Conservation (phyloP, 2,113 vertebrate genomes). For the Chiloscyllium plagiosum region DNA sequence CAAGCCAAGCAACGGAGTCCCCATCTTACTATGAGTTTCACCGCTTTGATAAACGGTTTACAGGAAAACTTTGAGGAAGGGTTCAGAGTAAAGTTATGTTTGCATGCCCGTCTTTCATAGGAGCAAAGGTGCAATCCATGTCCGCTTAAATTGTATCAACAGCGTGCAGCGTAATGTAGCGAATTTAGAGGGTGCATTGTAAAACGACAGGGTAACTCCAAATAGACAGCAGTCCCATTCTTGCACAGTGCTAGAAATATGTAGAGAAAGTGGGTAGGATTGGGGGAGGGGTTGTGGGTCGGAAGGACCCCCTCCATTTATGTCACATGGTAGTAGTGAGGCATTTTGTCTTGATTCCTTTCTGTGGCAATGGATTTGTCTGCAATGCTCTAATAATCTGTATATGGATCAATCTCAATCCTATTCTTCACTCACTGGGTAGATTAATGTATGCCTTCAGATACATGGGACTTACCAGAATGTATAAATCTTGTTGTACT, state of each 20-base stretch:
- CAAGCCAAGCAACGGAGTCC: background rate
- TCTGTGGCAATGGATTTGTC: slow-evolving; percentile 3
- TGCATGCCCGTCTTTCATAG: slow-evolving; percentile 4
- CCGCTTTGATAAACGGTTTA: background rate
- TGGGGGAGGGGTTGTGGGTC: background rate
- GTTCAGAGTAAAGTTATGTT: slow-evolving; percentile 13
- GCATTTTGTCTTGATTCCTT: background rate
- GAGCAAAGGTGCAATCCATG: slow-evolving; percentile 31
- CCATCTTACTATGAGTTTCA: background rate
- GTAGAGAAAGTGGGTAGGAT: background rate
- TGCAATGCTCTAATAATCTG: slow-evolving; percentile 35
- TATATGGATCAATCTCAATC: slow-evolving; percentile 21
- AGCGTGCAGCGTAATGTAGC: background rate
- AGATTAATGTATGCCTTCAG: slow-evolving; percentile 37
- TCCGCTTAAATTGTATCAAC: background rate
- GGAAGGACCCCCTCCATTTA: background rate
- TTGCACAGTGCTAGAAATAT: background rate
- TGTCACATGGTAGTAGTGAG: background rate
- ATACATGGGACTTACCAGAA: slow-evolving; percentile 32
- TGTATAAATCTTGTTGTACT: slow-evolving; percentile 43
- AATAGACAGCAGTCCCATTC: background rate
- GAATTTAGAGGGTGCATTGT: background rate
- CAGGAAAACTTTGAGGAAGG: background rate
- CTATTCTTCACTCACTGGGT: slow-evolving; percentile 21
- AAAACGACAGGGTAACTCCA: background rate